Percentiles rank a stretch among this genome's conserved stretches.
Evolutionary conservation across 30 jellyfish, hydroid and myxozoan species (phyloP).

Genomic region (Clytia hemisphaerica): DNA sequence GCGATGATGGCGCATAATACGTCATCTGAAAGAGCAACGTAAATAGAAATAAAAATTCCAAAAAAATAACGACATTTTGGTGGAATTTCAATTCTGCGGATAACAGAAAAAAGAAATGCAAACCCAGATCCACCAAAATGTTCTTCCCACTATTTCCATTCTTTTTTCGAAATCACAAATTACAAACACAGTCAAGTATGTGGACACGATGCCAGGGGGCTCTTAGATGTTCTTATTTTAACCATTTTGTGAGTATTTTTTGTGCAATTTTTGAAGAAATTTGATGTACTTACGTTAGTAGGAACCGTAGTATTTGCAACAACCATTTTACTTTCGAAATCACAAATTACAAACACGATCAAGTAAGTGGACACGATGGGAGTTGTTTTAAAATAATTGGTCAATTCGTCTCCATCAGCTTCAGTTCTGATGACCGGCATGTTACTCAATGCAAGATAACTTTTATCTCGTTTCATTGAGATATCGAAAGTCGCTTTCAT

Average conservation of each 20-base stretch:
- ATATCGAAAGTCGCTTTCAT: slow-evolving; percentile 71
- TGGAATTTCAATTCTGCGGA: too few species aligned
- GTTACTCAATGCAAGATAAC: slow-evolving; percentile 59
- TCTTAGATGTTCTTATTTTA: too few species aligned
- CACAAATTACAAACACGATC: slow-evolving; percentile 79
- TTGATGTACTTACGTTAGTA: too few species aligned
- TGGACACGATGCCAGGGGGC: slow-evolving; percentile 76
- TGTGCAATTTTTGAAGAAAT: too few species aligned
- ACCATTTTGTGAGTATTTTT: too few species aligned
- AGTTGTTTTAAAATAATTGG: slow-evolving; percentile 37
- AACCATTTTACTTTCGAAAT: slow-evolving; percentile 37
- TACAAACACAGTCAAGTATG: slow-evolving; percentile 78
- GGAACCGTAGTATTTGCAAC: slow-evolving; percentile 6
- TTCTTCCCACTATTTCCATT: too few species aligned
- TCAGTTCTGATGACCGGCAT: slow-evolving; percentile 59
- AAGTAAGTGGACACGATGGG: slow-evolving; percentile 77
- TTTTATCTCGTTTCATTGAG: slow-evolving; percentile 45
- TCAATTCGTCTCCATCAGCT: slow-evolving; percentile 10
- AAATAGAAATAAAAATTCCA: too few species aligned
- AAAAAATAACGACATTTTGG: too few species aligned
- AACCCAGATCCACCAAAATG: too few species aligned
- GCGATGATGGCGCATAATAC: slow-evolving; percentile 79
- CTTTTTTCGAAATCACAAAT: slow-evolving; percentile 65
- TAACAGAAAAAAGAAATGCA: too few species aligned
- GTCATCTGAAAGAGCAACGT: slow-evolving; percentile 72